Percentiles rank a stretch among this genome's conserved stretches.
Evolutionary conservation across 2,797 vertebrate species (phyloP).

Genomic region (Salmo trutta): DNA sequence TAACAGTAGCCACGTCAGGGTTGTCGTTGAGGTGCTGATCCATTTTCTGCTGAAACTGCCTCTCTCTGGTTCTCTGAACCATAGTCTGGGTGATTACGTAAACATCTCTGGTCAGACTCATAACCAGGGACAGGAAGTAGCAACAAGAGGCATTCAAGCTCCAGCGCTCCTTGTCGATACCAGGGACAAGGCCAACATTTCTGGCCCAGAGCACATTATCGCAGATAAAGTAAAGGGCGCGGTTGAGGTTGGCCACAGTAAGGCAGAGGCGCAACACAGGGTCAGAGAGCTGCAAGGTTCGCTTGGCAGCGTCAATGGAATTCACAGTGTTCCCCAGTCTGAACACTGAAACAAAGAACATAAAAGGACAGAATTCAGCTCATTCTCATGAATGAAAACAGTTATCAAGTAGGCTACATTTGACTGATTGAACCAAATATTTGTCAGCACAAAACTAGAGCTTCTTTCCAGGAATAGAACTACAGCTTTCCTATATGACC

Average conservation of each 20-base stretch:
- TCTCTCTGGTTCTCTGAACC: constrained; percentile 65
- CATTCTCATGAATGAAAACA: not conserved
- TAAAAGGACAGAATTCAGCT: constrained; percentile 17
- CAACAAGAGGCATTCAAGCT: constrained; percentile 76
- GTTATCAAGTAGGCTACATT: too few relatives aligned
- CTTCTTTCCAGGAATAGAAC: too few relatives aligned
- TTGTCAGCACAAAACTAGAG: too few relatives aligned
- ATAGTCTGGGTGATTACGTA: constrained; percentile 82
- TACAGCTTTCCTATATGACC: too few relatives aligned
- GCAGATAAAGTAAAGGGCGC: constrained; percentile 87
- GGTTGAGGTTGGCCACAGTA: constrained; percentile 82
- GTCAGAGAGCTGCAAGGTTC: constrained; percentile 75
- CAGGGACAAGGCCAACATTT: constrained; percentile 74
- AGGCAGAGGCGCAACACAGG: constrained; percentile 84
- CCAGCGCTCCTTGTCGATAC: constrained; percentile 83
- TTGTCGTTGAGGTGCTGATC: constrained; percentile 47
- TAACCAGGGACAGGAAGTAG: constrained; percentile 83
- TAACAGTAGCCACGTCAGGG: constrained; percentile 53
- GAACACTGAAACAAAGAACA: constrained; percentile 83
- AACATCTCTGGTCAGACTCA: constrained; percentile 81
- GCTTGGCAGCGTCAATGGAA: constrained; percentile 83
- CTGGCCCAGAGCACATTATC: constrained; percentile 87
- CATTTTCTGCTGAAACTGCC: constrained; percentile 56
- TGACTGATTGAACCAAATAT: too few relatives aligned
- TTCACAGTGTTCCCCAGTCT: constrained; percentile 88